Evolutionary conservation across 2,113 vertebrate genomes (phyloP).

Genomic region (Megalops atlanticus): DNA sequence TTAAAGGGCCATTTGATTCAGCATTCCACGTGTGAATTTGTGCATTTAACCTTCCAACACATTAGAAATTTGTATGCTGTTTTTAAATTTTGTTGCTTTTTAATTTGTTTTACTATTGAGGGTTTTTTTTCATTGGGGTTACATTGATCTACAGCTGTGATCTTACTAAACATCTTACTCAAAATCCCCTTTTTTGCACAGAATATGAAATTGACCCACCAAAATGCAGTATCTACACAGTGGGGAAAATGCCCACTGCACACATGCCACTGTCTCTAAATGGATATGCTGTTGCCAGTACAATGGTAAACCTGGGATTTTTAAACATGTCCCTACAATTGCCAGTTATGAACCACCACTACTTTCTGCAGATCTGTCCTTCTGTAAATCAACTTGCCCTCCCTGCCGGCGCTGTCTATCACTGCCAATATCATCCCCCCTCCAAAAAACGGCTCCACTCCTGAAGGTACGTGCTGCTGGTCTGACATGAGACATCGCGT

Average conservation of each 20-base stretch:
- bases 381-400: neutral
- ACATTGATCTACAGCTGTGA: too few species aligned
- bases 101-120: too few species aligned
- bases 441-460: neutral
- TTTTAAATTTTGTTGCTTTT: too few species aligned
- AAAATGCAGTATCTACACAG: too few species aligned
- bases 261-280: too few species aligned
- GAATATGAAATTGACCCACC: too few species aligned
- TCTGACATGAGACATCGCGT: neutral
- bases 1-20: slow-evolving; percentile 20
- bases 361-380: neutral
- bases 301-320: neutral
- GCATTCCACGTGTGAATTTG: neutral
- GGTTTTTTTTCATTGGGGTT: too few species aligned
- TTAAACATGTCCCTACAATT: neutral
- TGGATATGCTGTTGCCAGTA: too few species aligned
- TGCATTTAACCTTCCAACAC: neutral
- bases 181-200: too few species aligned
- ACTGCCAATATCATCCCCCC: neutral
- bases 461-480: neutral
- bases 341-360: neutral
- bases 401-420: neutral
- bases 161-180: too few species aligned
- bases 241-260: too few species aligned
- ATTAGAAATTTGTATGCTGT: neutral